These are phyloP conservation scores for Anabacerthia variegaticeps DNA, from an alignment of 2,797 vertebrate genomes.

Conservation along the genomic window DNA sequence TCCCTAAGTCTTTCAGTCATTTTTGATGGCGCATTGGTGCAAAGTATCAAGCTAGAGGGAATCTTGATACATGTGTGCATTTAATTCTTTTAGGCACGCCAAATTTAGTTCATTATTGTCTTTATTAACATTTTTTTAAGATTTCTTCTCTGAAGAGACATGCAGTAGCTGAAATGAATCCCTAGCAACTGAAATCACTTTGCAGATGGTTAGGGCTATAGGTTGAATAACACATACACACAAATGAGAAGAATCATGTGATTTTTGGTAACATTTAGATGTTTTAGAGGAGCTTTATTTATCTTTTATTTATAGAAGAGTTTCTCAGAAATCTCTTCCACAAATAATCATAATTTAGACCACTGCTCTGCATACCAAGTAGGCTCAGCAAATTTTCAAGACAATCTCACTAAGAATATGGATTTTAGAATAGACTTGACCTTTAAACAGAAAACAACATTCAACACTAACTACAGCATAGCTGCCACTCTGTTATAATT, in stretches of 20 bases:
- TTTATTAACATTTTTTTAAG: conserved; percentile 24
- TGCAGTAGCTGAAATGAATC: conserved; percentile 10
- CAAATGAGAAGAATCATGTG: neutral
- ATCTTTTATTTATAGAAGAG: conserved; percentile 49
- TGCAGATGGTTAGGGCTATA: conserved; percentile 49
- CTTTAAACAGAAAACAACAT: conserved; percentile 61
- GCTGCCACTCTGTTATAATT: conserved; percentile 42
- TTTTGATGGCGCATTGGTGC: conserved; percentile 9
- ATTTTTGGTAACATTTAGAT: conserved; percentile 31
- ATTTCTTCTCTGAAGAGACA: conserved; percentile 14
- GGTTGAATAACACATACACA: neutral
- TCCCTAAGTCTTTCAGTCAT: neutral
- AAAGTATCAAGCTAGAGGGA: conserved; percentile 15
- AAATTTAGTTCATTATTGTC: conserved; percentile 44
- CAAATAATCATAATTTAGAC: conserved; percentile 43
- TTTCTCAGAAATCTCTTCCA: conserved; percentile 37
- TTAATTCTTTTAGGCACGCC: conserved; percentile 33
- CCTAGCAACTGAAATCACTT: conserved; percentile 23
- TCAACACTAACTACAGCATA: conserved; percentile 40
- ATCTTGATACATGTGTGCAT: neutral
- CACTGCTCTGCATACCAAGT: conserved; percentile 16
- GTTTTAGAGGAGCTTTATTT: conserved; percentile 41
- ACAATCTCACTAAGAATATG: conserved; percentile 29
- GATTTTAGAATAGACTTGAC: conserved; percentile 61
- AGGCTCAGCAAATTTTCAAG: conserved; percentile 34